Evolutionary conservation across 2,113 vertebrate species (phyloP).

Genomic region (Myanophis thanlyinensis): DNA sequence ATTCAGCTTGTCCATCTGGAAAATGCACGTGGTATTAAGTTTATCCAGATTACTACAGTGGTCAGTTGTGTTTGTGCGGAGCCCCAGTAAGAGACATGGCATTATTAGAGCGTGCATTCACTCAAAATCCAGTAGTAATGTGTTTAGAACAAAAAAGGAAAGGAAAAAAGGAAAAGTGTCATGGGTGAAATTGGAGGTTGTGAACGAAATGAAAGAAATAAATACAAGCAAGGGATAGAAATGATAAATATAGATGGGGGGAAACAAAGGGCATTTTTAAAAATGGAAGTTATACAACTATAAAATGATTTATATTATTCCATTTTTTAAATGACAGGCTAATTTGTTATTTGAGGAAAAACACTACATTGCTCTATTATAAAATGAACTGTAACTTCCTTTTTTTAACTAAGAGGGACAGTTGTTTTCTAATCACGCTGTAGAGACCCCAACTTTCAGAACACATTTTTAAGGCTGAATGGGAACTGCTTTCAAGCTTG

Average conservation of each 20-base stretch:
- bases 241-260: constrained; percentile 8
- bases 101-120: background rate
- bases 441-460: background rate
- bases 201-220: background rate
- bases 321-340: constrained; percentile 10
- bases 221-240: background rate
- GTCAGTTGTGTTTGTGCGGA: constrained; percentile 25
- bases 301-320: background rate
- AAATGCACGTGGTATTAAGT: background rate
- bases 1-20: background rate
- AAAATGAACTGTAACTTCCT: background rate
- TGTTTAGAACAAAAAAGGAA: background rate
- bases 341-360: background rate
- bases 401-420: background rate
- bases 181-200: background rate
- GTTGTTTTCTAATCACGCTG: background rate
- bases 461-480: background rate
- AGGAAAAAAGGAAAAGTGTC: background rate
- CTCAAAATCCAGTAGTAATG: background rate
- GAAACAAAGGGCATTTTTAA: background rate
- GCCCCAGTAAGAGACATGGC: constrained; percentile 33
- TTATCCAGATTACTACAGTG: background rate
- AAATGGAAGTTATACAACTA: background rate
- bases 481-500: background rate
- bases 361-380: background rate